Evolutionary conservation across 2,888 invertebrate species (phyloP), one percentile per base, ranked within the genome.

Genomic region (Archips xylosteana): DNA sequence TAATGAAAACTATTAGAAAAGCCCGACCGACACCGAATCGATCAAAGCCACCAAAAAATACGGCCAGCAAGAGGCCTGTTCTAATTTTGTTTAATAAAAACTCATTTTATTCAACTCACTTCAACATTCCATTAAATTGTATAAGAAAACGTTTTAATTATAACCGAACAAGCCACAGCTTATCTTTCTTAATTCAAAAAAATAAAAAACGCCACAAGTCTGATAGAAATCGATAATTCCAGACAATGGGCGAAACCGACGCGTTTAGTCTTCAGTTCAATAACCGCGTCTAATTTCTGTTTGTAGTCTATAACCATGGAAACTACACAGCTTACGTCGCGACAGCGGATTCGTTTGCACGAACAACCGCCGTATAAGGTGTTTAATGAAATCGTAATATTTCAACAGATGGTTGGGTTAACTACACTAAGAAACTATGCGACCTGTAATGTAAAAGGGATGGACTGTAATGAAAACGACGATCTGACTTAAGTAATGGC

Each of bases 271-370:
- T 61, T 45, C 42, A 54, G 72, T 72, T 72, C 72, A 72, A 68
- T 49, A 68, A 66, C 72, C 71, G 67, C 54, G 47, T 23, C 67
- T 45, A 45, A 67, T 57, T 61, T 72, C 45, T 72, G 72, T 72
- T 72, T 68, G 72, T 72, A 72, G 57, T 54, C 57, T 67, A 15
- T 49, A 72, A 57, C 72, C 67, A 72, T 68, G 67, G 67, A 47
- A 68, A 72, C 67, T 12, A 57, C 3, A 34, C 67, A 72, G 62
- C 54, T 47, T 67, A 72, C 2, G 62, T 47, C 62, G 68, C 0
- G 62, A 62, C 62, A 54, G 71, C 34, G 3, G 6, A 6, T 4
- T 2, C 23, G 59, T 13, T 57, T 51, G 32, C 47, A 9, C 8
- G 15, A 6, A 54, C 15, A 54, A 54, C 54, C 54, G n/a, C 49